Evolutionary conservation across 1,140 invertebrate species (phyloP), one percentile per base, ranked within the genome.

Genomic region (Melitaea cinxia): DNA sequence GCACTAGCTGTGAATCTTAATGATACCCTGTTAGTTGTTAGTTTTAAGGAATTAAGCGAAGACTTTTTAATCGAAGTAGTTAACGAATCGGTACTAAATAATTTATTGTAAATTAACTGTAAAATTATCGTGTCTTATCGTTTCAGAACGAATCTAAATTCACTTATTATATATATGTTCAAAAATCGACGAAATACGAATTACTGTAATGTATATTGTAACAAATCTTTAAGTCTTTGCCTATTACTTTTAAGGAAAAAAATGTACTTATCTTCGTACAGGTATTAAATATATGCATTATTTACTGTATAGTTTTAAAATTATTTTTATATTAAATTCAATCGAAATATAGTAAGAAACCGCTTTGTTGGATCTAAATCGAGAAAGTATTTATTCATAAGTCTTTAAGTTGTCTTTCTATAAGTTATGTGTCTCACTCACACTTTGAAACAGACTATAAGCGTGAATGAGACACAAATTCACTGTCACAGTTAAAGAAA

Each of bases 61-160:
- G 73, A 75, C 74, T 76, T 67, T 28, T 58, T 55, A 39, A 70
- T 47, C 42, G 42, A 47, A 45, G 19, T 47, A 65, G 39, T n/a
- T 42, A 58, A 53, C 49, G 21, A 66, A 70, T 70, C 63, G 72
- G 70, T 73, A 77, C 75, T 77, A 74, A 74, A 66, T 42, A 69
- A 65, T 56, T 33, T 75, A 73, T 55, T 70, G 45, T 73, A 71
- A 78, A 67, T 65, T 49, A 59, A 30, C 62, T 47, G 42, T 69
- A 54, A 54, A 65, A 73, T 66, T 70, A 61, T 50, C 19, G 37
- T 59, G 49, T 62, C 50, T 63, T 63, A 63, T 45, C 50, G 37
- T 15, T 65, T 57, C 42, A 28, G 21, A 49, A 28, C 61, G 62
- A 52, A 55, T 50, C 50, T 15, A 58, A 65, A 65, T 57, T 57